Evolutionary conservation across 2,797 vertebrate species (phyloP).

Genomic region (Falco novaeseelandiae): DNA sequence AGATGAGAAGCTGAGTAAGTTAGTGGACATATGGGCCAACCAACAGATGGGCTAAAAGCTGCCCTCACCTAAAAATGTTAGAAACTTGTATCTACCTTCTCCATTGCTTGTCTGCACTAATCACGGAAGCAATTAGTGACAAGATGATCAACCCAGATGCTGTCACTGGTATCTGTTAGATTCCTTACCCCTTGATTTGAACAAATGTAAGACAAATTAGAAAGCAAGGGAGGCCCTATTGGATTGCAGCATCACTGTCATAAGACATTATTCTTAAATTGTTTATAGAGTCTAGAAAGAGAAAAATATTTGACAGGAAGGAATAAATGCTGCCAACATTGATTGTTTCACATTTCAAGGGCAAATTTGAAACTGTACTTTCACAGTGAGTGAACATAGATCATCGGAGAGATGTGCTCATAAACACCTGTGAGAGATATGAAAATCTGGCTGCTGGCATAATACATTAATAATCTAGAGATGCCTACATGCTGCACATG

Average conservation of each 20-base stretch:
- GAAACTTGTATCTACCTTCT: background rate
- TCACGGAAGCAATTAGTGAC: constrained; percentile 36
- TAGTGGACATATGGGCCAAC: background rate
- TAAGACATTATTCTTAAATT: constrained; percentile 53
- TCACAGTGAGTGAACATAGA: background rate
- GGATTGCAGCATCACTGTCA: constrained; percentile 27
- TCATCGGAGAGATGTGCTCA: constrained; percentile 6
- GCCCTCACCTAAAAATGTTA: background rate
- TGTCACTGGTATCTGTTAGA: background rate
- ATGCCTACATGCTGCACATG: background rate
- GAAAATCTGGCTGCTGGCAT: constrained; percentile 15
- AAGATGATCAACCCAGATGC: background rate
- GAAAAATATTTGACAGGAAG: constrained; percentile 42
- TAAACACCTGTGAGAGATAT: background rate
- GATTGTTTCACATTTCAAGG: constrained; percentile 62
- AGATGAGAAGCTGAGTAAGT: background rate
- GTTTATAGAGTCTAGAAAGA: constrained; percentile 29
- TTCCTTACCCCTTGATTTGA: constrained; percentile 21
- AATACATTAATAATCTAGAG: background rate
- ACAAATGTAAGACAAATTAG: constrained; percentile 58
- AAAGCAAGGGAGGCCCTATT: background rate
- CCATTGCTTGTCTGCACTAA: constrained; percentile 29
- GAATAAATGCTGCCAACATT: constrained; percentile 52
- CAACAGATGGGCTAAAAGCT: background rate
- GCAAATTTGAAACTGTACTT: constrained; percentile 51